These are phyloP conservation scores for Bostrychus sinensis DNA, from an alignment of 2,113 vertebrate species.

Conservation along the genomic window DNA sequence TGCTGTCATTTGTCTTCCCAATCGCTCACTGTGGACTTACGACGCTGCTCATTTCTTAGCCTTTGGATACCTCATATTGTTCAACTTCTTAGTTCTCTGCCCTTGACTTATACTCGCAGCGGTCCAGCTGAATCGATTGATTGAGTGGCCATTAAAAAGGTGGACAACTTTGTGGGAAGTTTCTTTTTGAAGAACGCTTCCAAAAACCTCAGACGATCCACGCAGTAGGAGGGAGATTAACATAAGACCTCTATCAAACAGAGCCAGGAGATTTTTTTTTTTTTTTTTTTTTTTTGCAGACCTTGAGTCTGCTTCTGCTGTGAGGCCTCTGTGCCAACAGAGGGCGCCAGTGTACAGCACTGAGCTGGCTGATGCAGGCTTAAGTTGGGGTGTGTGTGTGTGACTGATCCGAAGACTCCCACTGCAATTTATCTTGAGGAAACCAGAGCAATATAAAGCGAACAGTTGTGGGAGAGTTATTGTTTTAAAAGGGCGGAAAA, in stretches of 20 bases:
- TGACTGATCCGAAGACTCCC: slow-evolving; percentile 32
- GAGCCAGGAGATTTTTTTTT: slow-evolving; percentile 44
- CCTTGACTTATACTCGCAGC: slow-evolving; percentile 42
- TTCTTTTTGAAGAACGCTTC: slow-evolving; percentile 25
- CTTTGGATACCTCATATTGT: slow-evolving; percentile 37
- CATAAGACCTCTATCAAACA: slow-evolving; percentile 33
- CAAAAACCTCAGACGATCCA: slow-evolving; percentile 20
- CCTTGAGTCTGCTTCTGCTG: slow-evolving; percentile 25
- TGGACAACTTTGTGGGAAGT: slow-evolving; percentile 20
- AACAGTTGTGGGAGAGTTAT: slow-evolving; percentile 27
- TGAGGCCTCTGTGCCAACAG: slow-evolving; percentile 53
- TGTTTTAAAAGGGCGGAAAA: slow-evolving; percentile 11
- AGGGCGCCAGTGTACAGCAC: slow-evolving; percentile 58
- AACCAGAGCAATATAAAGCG: slow-evolving; percentile 30
- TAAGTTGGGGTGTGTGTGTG: slow-evolving; percentile 12
- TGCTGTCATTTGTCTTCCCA: slow-evolving; percentile 34
- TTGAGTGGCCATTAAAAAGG: slow-evolving; percentile 13
- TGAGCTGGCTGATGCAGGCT: not conserved
- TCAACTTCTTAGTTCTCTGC: slow-evolving; percentile 47
- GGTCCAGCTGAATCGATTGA: slow-evolving; percentile 7
- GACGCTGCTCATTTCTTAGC: slow-evolving; percentile 37
- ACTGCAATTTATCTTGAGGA: slow-evolving; percentile 21
- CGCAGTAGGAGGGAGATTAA: slow-evolving; percentile 37
- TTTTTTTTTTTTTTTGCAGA: too few species aligned
- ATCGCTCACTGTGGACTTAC: slow-evolving; percentile 33